These are phyloP conservation scores for Eledone cirrhosa DNA, from an alignment of 2,888 invertebrate species.

Conservation along the genomic window DNA sequence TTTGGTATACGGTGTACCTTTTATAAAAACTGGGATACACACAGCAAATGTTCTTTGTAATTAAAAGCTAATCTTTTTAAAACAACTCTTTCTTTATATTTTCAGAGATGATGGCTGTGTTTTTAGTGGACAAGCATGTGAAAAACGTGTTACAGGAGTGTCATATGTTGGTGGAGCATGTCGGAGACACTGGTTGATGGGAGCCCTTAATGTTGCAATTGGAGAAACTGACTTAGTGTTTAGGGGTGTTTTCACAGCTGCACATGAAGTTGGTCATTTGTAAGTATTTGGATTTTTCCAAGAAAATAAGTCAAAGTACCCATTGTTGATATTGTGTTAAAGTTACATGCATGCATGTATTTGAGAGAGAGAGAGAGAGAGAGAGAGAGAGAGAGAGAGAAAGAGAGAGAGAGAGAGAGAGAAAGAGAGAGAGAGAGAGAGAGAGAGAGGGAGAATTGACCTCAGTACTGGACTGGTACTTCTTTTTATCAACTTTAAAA, in stretches of 20 bases:
- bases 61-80: not conserved
- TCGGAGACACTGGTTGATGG: conserved; percentile 47
- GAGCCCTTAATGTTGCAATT: conserved; percentile 53
- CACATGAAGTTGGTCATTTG: conserved; percentile 58
- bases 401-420: too few relatives aligned
- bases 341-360: too few relatives aligned
- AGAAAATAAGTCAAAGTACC: not conserved
- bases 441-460: too few relatives aligned
- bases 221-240: conserved; percentile 54
- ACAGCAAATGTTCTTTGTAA: too few relatives aligned
- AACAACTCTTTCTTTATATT: not conserved
- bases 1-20: too few relatives aligned
- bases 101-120: conserved; percentile 21
- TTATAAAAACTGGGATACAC: too few relatives aligned
- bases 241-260: conserved; percentile 54
- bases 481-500: too few relatives aligned
- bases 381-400: too few relatives aligned
- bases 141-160: conserved; percentile 40
- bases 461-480: too few relatives aligned
- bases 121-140: conserved; percentile 16
- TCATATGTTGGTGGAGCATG: conserved; percentile 56
- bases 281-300: conserved; percentile 39
- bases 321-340: not conserved
- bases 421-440: too few relatives aligned
- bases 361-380: too few relatives aligned